A percentile compares a stretch with the other conserved stretches of the same genome.
These are phyloP conservation scores for Smutsia gigantea DNA, from an alignment of 2,797 vertebrate species.

Conservation along the genomic window DNA sequence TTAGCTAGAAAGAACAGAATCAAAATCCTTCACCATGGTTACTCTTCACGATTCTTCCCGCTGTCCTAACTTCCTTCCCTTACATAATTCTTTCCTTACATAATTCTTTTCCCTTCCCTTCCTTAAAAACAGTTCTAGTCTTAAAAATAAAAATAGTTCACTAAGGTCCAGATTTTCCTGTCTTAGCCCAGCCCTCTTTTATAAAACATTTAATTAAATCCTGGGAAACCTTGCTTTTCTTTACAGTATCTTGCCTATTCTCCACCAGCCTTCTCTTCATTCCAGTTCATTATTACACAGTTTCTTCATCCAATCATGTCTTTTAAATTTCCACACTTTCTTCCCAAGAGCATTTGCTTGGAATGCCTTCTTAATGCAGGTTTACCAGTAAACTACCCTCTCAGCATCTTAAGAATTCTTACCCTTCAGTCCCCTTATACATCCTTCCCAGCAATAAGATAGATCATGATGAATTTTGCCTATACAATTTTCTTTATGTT, in stretches of 20 bases:
- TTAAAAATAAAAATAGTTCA: neutral
- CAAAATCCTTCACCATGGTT: neutral
- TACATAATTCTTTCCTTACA: neutral
- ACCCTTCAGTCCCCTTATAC: neutral
- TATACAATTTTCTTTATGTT: neutral
- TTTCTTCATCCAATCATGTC: neutral
- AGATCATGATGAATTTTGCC: neutral
- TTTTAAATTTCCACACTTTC: neutral
- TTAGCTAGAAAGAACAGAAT: constrained; percentile 1
- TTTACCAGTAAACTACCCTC: neutral
- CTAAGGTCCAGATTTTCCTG: neutral
- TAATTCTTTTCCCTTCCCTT: neutral
- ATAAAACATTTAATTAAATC: neutral
- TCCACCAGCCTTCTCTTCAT: neutral
- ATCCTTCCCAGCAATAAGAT: neutral
- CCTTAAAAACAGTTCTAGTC: neutral
- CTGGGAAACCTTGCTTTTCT: neutral
- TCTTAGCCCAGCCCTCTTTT: neutral
- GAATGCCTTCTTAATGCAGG: neutral
- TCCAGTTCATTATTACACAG: neutral
- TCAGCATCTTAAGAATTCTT: neutral
- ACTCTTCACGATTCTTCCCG: neutral
- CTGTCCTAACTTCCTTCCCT: neutral
- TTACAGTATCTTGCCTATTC: neutral
- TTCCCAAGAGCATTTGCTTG: neutral